A percentile compares a stretch with the other conserved stretches of the same genome.
These are phyloP conservation scores for Chaetura pelagica DNA, from an alignment of 2,113 vertebrate species.

Conservation along the genomic window DNA sequence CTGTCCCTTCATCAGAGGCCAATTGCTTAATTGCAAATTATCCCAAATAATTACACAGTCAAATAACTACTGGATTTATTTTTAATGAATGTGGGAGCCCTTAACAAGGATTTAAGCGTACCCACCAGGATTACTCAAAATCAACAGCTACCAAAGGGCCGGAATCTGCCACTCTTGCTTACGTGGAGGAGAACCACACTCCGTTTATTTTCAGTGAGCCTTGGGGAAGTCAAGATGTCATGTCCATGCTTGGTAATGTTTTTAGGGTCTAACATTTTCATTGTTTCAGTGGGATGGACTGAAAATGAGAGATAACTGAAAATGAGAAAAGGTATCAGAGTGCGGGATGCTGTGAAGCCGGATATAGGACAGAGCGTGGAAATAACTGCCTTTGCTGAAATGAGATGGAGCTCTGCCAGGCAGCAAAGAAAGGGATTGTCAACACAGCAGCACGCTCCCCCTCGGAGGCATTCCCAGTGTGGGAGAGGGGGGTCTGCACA, in stretches of 20 bases:
- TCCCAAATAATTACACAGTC: slow-evolving; percentile 55
- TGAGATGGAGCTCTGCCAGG: slow-evolving; percentile 47
- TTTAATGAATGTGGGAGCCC: slow-evolving; percentile 53
- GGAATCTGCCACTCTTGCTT: not conserved
- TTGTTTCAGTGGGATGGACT: not conserved
- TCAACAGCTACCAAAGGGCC: slow-evolving; percentile 33
- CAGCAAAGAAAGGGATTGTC: slow-evolving; percentile 17
- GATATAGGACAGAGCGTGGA: not conserved
- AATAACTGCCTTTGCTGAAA: not conserved
- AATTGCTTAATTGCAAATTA: slow-evolving; percentile 68
- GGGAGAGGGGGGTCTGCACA: not conserved
- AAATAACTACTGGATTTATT: slow-evolving; percentile 55
- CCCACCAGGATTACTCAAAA: slow-evolving; percentile 61
- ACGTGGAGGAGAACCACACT: not conserved
- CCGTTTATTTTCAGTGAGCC: not conserved
- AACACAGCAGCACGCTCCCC: not conserved
- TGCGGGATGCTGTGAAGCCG: not conserved
- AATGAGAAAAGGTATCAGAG: not conserved
- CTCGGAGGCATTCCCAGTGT: not conserved
- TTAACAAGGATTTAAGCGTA: slow-evolving; percentile 56
- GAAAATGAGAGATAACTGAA: not conserved
- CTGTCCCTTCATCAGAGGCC: slow-evolving; percentile 32
- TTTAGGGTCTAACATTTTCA: not conserved
- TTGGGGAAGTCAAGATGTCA: not conserved
- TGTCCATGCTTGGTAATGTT: not conserved